phyloP scores from a whole-genome alignment of 2,888 invertebrate species.

The Eupithecia tripunctaria region DNA sequence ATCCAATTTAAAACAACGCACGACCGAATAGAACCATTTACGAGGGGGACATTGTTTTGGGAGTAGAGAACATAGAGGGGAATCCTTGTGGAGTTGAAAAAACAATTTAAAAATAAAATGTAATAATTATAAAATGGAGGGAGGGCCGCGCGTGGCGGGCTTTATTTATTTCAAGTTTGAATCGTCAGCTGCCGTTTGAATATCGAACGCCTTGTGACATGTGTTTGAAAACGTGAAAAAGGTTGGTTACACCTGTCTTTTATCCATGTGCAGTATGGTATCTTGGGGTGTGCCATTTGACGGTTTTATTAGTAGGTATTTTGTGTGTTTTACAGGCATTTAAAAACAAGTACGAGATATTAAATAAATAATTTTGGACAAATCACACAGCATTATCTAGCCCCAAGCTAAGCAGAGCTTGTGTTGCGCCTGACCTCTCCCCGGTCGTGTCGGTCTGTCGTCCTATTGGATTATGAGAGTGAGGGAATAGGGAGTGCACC shows the following conservation, averaged over 20 bases:
- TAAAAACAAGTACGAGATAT: too few relatives aligned
- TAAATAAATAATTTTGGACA: too few relatives aligned
- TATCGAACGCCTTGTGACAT: conserved; percentile 70
- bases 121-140: conserved; percentile 82
- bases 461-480: too few relatives aligned
- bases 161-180: conserved; percentile 76
- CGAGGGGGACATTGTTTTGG: conserved; percentile 78
- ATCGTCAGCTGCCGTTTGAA: conserved; percentile 79
- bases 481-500: too few relatives aligned
- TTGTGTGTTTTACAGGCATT: background rate
- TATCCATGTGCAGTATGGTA: conserved; percentile 28
- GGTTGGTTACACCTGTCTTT: conserved; percentile 49
- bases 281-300: background rate
- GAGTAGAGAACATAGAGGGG: conserved; percentile 74
- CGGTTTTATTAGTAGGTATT: background rate
- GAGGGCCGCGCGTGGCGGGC: conserved; percentile 78
- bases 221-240: conserved; percentile 61
- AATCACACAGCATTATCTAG: too few relatives aligned
- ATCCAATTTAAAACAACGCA: conserved; percentile 84
- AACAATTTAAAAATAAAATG: conserved; percentile 85
- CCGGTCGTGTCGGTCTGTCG: too few relatives aligned
- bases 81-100: conserved; percentile 80
- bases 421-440: too few relatives aligned
- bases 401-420: too few relatives aligned
- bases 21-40: conserved; percentile 75